phyloP scores from a whole-genome alignment of 2,888 invertebrate species.

The Drosophila nr. medialis region DNA sequence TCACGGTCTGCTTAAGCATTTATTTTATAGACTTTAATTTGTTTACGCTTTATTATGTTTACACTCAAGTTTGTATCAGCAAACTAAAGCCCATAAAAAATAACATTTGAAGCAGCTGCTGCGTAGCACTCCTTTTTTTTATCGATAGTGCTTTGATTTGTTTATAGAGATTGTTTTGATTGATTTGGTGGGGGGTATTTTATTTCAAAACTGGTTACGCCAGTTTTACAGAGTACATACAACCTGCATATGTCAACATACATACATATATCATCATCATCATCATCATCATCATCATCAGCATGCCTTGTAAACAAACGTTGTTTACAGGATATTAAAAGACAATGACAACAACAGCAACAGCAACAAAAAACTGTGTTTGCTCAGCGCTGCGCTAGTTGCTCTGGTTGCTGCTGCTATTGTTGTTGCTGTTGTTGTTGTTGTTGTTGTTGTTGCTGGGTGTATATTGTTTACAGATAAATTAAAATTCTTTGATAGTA shows the following conservation, averaged over 20 bases:
- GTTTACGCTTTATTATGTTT: neutral
- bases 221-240: neutral
- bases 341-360: conserved; percentile 37
- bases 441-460: conserved; percentile 20
- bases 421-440: conserved; percentile 26
- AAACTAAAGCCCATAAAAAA: neutral
- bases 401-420: conserved; percentile 13
- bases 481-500: conserved; percentile 76
- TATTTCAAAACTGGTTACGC: neutral
- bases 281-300: neutral
- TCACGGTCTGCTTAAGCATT: neutral
- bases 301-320: conserved; percentile 3
- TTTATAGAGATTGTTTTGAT: conserved; percentile 10
- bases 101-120: neutral
- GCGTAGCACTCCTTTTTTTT: neutral
- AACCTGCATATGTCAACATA: neutral
- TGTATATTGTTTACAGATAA: conserved; percentile 73
- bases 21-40: neutral
- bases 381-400: conserved; percentile 6
- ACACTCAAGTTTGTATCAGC: neutral
- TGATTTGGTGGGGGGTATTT: neutral
- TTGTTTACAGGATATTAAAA: conserved; percentile 50
- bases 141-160: conserved; percentile 1
- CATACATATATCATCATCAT: neutral
- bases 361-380: conserved; percentile 34